Conservation (phyloP, 2,888 invertebrate genomes). For the Lycaena phlaeas region DNA sequence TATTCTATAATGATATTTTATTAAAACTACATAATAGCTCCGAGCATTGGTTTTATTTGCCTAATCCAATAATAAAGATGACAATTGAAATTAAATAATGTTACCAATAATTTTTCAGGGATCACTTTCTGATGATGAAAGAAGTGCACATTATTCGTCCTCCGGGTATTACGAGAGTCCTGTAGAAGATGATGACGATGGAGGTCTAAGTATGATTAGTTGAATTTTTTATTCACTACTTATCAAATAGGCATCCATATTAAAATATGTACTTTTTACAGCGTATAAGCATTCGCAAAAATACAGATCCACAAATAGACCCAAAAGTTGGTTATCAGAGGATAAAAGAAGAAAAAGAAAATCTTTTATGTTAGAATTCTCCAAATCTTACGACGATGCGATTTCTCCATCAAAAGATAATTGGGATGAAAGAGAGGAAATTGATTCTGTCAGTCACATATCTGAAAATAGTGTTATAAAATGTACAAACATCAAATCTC, state of each 20-base stretch:
- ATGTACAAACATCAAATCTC: constrained; percentile 42
- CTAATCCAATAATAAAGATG: no score
- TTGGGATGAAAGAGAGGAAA: constrained; percentile 50
- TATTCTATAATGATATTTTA: neutral
- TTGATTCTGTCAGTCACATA: constrained; percentile 37
- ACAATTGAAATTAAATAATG: neutral
- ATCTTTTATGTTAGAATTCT: constrained; percentile 83
- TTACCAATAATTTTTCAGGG: constrained; percentile 39
- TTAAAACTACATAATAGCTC: no score
- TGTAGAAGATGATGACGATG: constrained; percentile 76
- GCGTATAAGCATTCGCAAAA: constrained; percentile 68
- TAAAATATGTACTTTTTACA: constrained; percentile 24
- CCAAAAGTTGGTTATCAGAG: constrained; percentile 76
- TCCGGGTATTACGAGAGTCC: constrained; percentile 84
- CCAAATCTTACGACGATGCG: constrained; percentile 72
- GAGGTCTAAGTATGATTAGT: constrained; percentile 56
- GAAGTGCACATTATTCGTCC: constrained; percentile 80
- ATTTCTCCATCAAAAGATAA: constrained; percentile 67
- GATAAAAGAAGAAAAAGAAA: constrained; percentile 81
- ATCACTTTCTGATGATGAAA: constrained; percentile 78
- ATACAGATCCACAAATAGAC: constrained; percentile 54
- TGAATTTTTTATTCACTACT: neutral
- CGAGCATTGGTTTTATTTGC: no score
- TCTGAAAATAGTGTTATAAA: constrained; percentile 44
- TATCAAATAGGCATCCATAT: constrained; percentile 11